Percentiles rank a stretch among this genome's conserved stretches.
Conservation (phyloP, 2,888 invertebrate genomes). For the Latrodectus elegans region DNA sequence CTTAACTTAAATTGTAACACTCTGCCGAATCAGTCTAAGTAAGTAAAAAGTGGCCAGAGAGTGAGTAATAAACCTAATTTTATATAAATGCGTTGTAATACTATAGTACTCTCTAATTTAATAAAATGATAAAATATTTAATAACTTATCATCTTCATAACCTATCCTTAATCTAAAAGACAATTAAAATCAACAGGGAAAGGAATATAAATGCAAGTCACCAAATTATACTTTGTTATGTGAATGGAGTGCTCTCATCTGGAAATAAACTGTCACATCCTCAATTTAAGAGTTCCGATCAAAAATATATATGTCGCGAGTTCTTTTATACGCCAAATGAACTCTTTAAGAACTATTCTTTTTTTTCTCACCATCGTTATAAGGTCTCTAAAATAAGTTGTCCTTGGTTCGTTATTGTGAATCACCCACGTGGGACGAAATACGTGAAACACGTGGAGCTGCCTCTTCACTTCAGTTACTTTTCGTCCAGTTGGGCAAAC, state of each 20-base stretch:
- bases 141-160: no score
- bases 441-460: constrained; percentile 28
- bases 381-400: constrained; percentile 48
- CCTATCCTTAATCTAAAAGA: no score
- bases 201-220: not conserved
- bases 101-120: no score
- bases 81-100: no score
- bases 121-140: no score
- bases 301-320: not conserved
- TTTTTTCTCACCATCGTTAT: not conserved
- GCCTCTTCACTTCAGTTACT: constrained; percentile 12
- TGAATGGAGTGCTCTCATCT: not conserved
- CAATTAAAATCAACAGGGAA: no score
- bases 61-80: no score
- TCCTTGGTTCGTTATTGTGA: constrained; percentile 56
- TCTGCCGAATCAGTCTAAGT: no score
- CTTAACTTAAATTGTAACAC: no score
- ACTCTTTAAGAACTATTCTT: constrained; percentile 9
- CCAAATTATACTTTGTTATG: not conserved
- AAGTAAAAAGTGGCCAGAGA: no score
- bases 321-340: constrained; percentile 13
- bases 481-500: constrained; percentile 14
- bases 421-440: constrained; percentile 47
- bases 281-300: not conserved
- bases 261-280: constrained; percentile 2